Conservation (phyloP, 2,113 vertebrate genomes). For the Oceanodroma tethys region DNA sequence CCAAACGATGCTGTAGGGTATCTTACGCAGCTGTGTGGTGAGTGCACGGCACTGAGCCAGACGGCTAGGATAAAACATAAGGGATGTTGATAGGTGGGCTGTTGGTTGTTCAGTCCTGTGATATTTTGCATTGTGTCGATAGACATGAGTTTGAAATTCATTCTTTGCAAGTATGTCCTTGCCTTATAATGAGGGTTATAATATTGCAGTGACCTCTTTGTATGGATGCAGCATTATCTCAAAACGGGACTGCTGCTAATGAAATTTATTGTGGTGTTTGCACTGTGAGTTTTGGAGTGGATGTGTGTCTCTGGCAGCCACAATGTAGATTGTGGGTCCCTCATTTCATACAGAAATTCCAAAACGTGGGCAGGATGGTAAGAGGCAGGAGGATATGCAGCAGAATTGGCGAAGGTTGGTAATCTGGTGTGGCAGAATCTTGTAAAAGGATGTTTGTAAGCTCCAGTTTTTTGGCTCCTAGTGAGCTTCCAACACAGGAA, state of each 20-base stretch:
- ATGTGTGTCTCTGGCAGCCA: neutral
- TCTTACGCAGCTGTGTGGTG: neutral
- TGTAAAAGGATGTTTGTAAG: neutral
- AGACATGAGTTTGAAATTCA: neutral
- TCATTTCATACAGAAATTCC: neutral
- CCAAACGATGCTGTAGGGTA: neutral
- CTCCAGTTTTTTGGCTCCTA: neutral
- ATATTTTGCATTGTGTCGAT: neutral
- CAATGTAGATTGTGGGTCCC: neutral
- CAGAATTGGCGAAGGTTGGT: neutral
- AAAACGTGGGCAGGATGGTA: fast-evolving
- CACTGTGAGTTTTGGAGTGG: neutral
- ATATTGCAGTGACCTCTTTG: neutral
- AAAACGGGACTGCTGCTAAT: neutral
- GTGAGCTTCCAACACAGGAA: neutral
- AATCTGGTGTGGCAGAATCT: fast-evolving
- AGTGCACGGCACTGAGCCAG: neutral
- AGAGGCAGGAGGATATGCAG: neutral
- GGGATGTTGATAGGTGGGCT: neutral
- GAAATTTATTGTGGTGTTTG: neutral
- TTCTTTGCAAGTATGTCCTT: neutral
- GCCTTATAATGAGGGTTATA: neutral
- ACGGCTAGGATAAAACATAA: neutral
- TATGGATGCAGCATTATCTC: neutral
- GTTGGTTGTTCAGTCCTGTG: neutral